Evolutionary conservation across 53 echinoderm and acorn worm species (phyloP), one percentile per base, ranked within the genome.

Genomic region (Henricia sp.): DNA sequence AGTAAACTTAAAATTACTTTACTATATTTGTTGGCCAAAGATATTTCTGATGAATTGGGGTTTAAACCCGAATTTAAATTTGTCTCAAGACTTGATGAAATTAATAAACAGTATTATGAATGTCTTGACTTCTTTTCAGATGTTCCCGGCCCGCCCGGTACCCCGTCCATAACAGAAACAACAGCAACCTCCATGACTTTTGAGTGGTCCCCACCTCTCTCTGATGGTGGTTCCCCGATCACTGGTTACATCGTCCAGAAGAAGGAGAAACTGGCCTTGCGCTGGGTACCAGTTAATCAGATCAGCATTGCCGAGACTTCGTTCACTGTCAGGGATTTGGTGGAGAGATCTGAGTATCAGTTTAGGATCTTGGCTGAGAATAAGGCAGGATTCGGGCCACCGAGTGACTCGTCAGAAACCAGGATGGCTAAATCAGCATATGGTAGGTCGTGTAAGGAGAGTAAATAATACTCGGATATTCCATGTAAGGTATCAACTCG

Each of bases 311-410:
- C 58, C 42, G 93, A 96, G 56, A 91, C 96, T 2, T 73, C 85
- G 17, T 93, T 85, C 68, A 87, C 86, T 1, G 93, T 94, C 20
- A 68, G 86, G 20, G 96, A 85, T 43, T 65, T 96, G 56, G 87
- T 82, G 33, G 91, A 96, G 83, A 54, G 65, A 40, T 74, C 75
- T 0, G 93, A 96, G 83, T 96, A 96, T 57, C 91, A 96, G 85
- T 96, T 96, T 69, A 82, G 96, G n/a, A 89, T 96, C 39, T 75
- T 91, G 65, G 96, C 96, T 33, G 91, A 82, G 23, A 96, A 96
- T 82, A 96, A 91, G 70, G 93, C 91, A 46, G 96, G 96, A 28
- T 89, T 91, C 48, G 96, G 96, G 8, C 77, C 57, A 55, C 87
- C 93, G 0, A 93, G 93, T 71, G 93, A 96, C 57, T 56, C 93